These are phyloP conservation scores for Pseudanteris insignis DNA, from an alignment of 2,888 invertebrate species.

Conservation along the genomic window DNA sequence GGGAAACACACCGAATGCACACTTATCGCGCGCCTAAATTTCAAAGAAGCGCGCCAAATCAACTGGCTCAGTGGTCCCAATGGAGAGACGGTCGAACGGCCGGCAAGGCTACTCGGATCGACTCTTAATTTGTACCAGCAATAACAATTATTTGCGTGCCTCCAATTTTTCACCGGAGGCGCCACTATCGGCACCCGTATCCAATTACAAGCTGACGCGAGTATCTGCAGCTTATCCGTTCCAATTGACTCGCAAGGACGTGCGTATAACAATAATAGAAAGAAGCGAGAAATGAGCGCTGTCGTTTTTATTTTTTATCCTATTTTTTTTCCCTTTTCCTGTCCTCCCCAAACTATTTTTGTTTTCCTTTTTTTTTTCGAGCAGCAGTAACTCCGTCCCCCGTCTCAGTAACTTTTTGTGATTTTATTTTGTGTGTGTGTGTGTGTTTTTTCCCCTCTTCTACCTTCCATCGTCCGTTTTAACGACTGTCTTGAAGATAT, in stretches of 20 bases:
- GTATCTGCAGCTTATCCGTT: slow-evolving; percentile 31
- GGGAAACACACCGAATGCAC: no score
- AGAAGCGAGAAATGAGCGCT: slow-evolving; percentile 20
- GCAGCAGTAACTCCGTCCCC: no score
- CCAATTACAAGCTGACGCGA: slow-evolving; percentile 32
- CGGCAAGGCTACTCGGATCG: not conserved
- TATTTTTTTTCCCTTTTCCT: not conserved
- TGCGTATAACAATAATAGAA: slow-evolving; percentile 21
- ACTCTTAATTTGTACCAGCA: slow-evolving; percentile 32
- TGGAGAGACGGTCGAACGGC: no score
- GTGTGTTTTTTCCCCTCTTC: not conserved
- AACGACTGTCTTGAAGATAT: slow-evolving; percentile 30
- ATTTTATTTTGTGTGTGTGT: no score
- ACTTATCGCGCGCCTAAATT: no score
- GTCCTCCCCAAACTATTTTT: not conserved
- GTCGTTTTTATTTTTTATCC: slow-evolving; percentile 22
- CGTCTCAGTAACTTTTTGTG: no score
- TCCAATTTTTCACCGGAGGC: slow-evolving; percentile 35
- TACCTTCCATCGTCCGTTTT: slow-evolving; percentile 10
- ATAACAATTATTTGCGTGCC: slow-evolving; percentile 32
- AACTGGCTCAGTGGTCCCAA: no score
- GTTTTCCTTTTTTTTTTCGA: no score
- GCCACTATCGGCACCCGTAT: slow-evolving; percentile 34
- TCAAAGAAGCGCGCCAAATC: no score
- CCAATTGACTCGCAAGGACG: slow-evolving; percentile 20